Evolutionary conservation across 35 echinoderm and acorn worm genomes (phyloP).

Genomic region (Eucidaris tribuloides): DNA sequence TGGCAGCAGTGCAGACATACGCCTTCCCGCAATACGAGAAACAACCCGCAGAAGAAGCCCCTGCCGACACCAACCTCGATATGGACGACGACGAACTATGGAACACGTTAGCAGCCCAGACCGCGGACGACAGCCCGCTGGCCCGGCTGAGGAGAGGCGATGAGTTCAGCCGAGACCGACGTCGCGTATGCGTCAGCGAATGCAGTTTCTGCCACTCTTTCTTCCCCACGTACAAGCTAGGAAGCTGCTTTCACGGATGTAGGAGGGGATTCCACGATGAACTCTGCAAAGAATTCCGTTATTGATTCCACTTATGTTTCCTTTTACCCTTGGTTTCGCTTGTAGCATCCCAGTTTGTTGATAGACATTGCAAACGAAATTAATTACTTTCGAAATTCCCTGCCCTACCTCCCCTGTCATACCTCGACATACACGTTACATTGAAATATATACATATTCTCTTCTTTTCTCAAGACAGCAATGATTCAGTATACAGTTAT

Average conservation of each 20-base stretch:
- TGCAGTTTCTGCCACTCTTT: conserved; percentile 30
- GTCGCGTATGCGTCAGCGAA: conserved; percentile 19
- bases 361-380: too few species aligned
- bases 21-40: background rate
- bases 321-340: too few species aligned
- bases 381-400: too few species aligned
- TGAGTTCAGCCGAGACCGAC: conserved; percentile 11
- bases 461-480: too few species aligned
- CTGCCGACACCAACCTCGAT: background rate
- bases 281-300: background rate
- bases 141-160: background rate
- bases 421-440: too few species aligned
- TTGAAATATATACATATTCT: too few species aligned
- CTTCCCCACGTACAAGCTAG: conserved; percentile 26
- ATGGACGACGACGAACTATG: background rate
- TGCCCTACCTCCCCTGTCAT: too few species aligned
- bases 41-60: background rate
- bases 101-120: background rate
- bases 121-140: background rate
- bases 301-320: too few species aligned
- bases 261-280: conserved; percentile 15
- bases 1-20: background rate
- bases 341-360: too few species aligned
- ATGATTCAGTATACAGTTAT: too few species aligned
- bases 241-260: conserved; percentile 22